phyloP scores from a whole-genome alignment of 1,140 invertebrate genomes.

The Heterodera carotae region DNA sequence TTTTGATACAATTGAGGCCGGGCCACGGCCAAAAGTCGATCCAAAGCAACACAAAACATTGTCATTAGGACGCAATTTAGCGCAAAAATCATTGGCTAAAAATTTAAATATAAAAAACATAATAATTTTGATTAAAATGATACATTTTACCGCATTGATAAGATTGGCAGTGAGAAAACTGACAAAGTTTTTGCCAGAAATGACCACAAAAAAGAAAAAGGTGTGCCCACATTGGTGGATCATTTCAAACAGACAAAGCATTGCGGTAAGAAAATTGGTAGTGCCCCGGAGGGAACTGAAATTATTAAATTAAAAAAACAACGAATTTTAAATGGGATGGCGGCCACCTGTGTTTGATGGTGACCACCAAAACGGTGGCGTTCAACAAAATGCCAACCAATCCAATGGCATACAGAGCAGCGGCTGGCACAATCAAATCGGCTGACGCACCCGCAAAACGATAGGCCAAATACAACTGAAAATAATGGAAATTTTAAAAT shows the following conservation, averaged over 20 bases:
- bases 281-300: slow-evolving; percentile 16
- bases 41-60: not conserved
- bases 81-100: not conserved
- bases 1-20: no score
- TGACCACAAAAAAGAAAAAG: slow-evolving; percentile 15
- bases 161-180: slow-evolving; percentile 7
- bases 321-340: not conserved
- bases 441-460: not conserved
- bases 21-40: not conserved
- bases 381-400: slow-evolving; percentile 4
- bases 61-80: not conserved
- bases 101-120: not conserved
- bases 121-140: not conserved
- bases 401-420: not conserved
- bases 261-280: slow-evolving; percentile 15
- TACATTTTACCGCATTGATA: not conserved
- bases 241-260: slow-evolving; percentile 18
- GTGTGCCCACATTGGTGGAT: slow-evolving; percentile 17
- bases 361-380: slow-evolving; percentile 5
- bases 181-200: slow-evolving; percentile 24
- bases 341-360: not conserved
- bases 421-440: slow-evolving; percentile 15
- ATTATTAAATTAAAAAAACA: not conserved
- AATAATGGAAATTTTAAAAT: not conserved
- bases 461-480: slow-evolving; percentile 13